Conservation (phyloP, 1,140 invertebrate genomes). For the Sitodiplosis mosellana region DNA sequence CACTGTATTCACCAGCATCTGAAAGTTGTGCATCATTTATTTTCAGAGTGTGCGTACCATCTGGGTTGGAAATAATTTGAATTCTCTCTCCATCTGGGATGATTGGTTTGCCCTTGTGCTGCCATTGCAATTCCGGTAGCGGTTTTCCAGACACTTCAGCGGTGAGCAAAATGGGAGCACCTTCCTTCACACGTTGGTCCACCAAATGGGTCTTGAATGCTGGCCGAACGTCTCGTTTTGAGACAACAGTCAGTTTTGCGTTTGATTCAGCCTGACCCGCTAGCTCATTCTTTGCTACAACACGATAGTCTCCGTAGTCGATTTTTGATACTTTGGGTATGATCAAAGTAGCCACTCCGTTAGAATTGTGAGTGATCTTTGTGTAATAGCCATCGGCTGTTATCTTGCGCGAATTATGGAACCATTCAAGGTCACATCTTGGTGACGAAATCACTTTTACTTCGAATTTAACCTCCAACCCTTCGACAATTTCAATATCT, state of each 20-base stretch:
- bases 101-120: slow-evolving; percentile 57
- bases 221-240: slow-evolving; percentile 27
- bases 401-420: slow-evolving; percentile 30
- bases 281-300: neutral
- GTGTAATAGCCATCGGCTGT: slow-evolving; percentile 8
- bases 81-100: slow-evolving; percentile 44
- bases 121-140: slow-evolving; percentile 60
- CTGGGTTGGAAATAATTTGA: slow-evolving; percentile 42
- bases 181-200: slow-evolving; percentile 40
- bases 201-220: slow-evolving; percentile 49
- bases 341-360: neutral
- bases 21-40: slow-evolving; percentile 36
- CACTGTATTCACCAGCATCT: slow-evolving; percentile 55
- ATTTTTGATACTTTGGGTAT: neutral
- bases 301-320: neutral
- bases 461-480: slow-evolving; percentile 19
- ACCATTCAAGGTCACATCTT: neutral
- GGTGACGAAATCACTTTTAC: neutral
- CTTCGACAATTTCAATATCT: slow-evolving; percentile 47
- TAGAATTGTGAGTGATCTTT: neutral
- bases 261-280: neutral
- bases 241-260: neutral
- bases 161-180: slow-evolving; percentile 50
- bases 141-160: slow-evolving; percentile 55
- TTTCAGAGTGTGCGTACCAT: slow-evolving; percentile 10